Conservation (phyloP, 2,888 invertebrate genomes). For the Orchestes rusci region DNA sequence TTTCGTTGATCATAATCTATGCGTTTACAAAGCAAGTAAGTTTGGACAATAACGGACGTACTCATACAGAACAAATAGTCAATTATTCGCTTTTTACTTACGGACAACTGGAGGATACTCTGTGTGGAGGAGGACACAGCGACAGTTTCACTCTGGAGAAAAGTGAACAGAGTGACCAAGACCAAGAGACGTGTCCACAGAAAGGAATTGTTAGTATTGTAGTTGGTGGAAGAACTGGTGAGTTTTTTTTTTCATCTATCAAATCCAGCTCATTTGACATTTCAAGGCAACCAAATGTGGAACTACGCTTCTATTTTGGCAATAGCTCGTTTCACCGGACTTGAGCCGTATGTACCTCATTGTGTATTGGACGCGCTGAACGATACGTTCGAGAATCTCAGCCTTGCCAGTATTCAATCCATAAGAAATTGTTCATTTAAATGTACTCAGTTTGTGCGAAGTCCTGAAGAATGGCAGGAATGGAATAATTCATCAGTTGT, state of each 20-base stretch:
- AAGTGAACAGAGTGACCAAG: conserved; percentile 36
- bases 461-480: conserved; percentile 48
- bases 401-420: no score
- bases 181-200: no score
- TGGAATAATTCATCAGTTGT: no score
- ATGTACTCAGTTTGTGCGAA: conserved; percentile 45
- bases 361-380: conserved; percentile 48
- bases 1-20: no score
- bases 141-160: conserved; percentile 43
- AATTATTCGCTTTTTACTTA: no score
- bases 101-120: no score
- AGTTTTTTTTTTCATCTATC: conserved; percentile 24
- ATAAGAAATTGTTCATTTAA: conserved; percentile 49
- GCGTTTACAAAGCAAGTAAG: no score
- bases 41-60: no score
- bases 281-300: conserved; percentile 47
- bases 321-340: conserved; percentile 44
- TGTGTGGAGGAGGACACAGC: no score
- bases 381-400: conserved; percentile 49
- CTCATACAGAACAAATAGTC: no score
- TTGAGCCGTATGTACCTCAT: conserved; percentile 46
- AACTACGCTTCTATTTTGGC: conserved; percentile 49
- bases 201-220: conserved; percentile 46
- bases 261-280: background rate
- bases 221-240: conserved; percentile 41